Evolutionary conservation across 2,797 vertebrate species (phyloP).

Genomic region (Lophotriccus pileatus): DNA sequence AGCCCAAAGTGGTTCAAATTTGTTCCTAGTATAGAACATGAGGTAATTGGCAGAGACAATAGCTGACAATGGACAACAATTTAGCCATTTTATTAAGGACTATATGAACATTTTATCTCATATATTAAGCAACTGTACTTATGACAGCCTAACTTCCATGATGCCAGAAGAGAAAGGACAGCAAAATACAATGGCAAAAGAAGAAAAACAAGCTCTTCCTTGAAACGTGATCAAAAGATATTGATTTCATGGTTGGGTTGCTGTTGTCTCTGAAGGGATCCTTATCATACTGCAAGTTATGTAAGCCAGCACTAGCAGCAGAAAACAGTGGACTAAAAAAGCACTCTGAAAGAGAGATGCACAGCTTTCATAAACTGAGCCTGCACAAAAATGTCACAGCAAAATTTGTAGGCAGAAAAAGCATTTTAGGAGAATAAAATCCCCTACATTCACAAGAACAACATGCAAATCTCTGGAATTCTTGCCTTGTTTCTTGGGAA

Average conservation of each 20-base stretch:
- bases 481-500: background rate
- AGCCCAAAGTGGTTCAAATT: background rate
- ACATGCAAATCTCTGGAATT: background rate
- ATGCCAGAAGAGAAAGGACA: background rate
- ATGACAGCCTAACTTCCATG: background rate
- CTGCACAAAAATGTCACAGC: background rate
- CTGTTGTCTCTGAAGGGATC: slow-evolving; percentile 35
- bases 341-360: background rate
- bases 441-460: background rate
- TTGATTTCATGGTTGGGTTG: slow-evolving; percentile 26
- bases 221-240: slow-evolving; percentile 26
- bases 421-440: background rate
- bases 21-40: background rate
- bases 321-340: background rate
- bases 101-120: background rate
- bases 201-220: background rate
- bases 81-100: background rate
- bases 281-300: background rate
- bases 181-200: background rate
- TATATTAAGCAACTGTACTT: background rate
- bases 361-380: background rate
- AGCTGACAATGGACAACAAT: background rate
- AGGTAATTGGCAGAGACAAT: background rate
- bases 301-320: background rate
- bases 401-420: background rate